Evolutionary conservation across 2,888 invertebrate genomes (phyloP).

Genomic region (Melieria omissa): DNA sequence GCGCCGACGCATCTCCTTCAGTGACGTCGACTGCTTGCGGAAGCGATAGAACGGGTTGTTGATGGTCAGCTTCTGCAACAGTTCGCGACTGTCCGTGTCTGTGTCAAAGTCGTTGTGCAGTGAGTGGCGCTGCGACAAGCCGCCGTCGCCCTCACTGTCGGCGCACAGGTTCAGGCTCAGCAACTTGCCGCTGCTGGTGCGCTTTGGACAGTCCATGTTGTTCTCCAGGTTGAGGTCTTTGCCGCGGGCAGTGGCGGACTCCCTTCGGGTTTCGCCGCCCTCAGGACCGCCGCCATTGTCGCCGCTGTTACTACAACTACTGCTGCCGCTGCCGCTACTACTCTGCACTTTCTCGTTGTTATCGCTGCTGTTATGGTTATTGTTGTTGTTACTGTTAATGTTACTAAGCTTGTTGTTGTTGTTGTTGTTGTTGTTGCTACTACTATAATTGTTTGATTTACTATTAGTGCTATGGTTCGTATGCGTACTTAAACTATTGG

Average conservation of each 20-base stretch:
- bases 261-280: slow-evolving; percentile 42
- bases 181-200: slow-evolving; percentile 9
- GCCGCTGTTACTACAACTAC: slow-evolving; percentile 19
- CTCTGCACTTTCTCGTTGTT: slow-evolving; percentile 17
- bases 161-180: slow-evolving; percentile 3
- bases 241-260: slow-evolving; percentile 39
- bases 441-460: background rate
- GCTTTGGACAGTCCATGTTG: slow-evolving; percentile 52
- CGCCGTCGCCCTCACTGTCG: background rate
- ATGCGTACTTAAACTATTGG: too few relatives aligned
- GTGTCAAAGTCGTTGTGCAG: slow-evolving; percentile 8
- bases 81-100: slow-evolving; percentile 15
- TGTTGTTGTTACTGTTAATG: slow-evolving; percentile 30
- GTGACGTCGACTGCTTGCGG: slow-evolving; percentile 61
- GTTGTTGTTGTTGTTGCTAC: background rate
- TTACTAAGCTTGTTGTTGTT: slow-evolving; percentile 35
- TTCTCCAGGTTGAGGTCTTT: slow-evolving; percentile 43
- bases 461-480: too few relatives aligned
- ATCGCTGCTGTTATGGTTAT: slow-evolving; percentile 49
- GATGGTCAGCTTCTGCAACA: slow-evolving; percentile 59
- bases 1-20: slow-evolving; percentile 49
- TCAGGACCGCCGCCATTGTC: slow-evolving; percentile 44
- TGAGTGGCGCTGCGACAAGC: background rate
- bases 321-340: slow-evolving; percentile 24
- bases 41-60: slow-evolving; percentile 65